Conservation (phyloP, 2,797 vertebrate species). For the Anolis apletophallus region DNA sequence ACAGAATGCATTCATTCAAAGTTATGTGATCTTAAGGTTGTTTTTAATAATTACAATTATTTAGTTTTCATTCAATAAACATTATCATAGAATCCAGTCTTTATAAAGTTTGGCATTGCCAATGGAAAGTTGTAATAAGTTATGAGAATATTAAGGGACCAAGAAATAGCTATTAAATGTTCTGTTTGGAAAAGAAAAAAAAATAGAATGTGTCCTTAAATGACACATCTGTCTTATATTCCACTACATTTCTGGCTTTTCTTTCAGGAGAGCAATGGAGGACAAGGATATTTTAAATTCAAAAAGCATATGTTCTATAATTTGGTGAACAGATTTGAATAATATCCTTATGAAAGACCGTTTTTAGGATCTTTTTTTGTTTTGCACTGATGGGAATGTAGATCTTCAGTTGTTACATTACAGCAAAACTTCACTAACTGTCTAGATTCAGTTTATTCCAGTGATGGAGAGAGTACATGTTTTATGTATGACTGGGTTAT, state of each 20-base stretch:
- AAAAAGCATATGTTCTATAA: not conserved
- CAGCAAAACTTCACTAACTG: conserved; percentile 27
- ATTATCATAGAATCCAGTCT: not conserved
- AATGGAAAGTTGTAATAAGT: not conserved
- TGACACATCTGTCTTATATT: not conserved
- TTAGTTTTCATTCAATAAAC: conserved; percentile 5
- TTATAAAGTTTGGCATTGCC: not conserved
- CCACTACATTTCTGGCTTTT: conserved; percentile 2
- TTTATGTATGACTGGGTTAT: conserved; percentile 37
- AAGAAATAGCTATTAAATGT: not conserved
- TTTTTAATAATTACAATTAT: not conserved
- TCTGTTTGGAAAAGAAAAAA: not conserved
- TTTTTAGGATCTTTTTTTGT: not conserved
- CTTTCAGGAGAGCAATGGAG: not conserved
- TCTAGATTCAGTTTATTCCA: conserved; percentile 27
- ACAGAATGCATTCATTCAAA: not conserved
- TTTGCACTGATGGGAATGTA: conserved; percentile 6
- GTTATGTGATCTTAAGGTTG: not conserved
- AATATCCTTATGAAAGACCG: conserved; percentile 2
- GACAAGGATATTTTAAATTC: conserved; percentile 3
- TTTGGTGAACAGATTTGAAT: rapidly evolving
- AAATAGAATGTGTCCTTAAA: rapidly evolving
- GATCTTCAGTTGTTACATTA: conserved; percentile 10
- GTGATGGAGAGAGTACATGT: conserved; percentile 11
- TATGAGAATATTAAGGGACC: not conserved